These are phyloP conservation scores for Haliclystus octoradiatus DNA, from an alignment of 30 jellyfish, hydroid and myxozoan species.

Conservation along the genomic window DNA sequence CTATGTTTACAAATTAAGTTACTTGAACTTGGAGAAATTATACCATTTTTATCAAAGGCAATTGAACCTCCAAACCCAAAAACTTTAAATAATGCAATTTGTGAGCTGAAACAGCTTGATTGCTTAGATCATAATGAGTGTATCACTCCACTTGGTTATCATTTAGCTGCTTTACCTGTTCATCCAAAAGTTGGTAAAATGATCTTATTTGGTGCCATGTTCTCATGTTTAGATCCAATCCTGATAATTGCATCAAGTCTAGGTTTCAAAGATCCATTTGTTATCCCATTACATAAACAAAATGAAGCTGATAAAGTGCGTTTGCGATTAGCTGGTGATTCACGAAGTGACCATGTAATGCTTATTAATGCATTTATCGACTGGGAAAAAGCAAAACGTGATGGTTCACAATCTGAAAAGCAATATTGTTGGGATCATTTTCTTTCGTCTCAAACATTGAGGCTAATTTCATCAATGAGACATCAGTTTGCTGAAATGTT, in stretches of 20 bases:
- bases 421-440: slow-evolving; percentile 68
- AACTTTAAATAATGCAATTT: slow-evolving; percentile 43
- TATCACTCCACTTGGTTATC: slow-evolving; percentile 83
- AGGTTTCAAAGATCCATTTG: slow-evolving; percentile 75
- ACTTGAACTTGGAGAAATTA: slow-evolving; percentile 50
- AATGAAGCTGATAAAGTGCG: slow-evolving; percentile 58
- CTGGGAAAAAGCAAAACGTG: slow-evolving; percentile 43
- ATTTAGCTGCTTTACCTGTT: slow-evolving; percentile 71
- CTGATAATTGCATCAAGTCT: slow-evolving; percentile 69
- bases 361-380: slow-evolving; percentile 62
- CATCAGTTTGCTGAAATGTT: slow-evolving; percentile 55
- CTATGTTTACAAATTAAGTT: slow-evolving; percentile 77
- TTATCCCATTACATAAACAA: slow-evolving; percentile 69
- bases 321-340: slow-evolving; percentile 26
- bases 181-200: slow-evolving; percentile 76
- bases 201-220: slow-evolving; percentile 81
- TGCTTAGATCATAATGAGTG: slow-evolving; percentile 56
- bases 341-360: slow-evolving; percentile 75
- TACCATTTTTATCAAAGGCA: slow-evolving; percentile 47
- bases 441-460: slow-evolving; percentile 34
- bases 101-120: slow-evolving; percentile 44
- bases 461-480: slow-evolving; percentile 63
- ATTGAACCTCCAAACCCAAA: slow-evolving; percentile 46
- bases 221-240: slow-evolving; percentile 88
- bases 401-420: slow-evolving; percentile 10